Evolutionary conservation across 2,888 invertebrate species (phyloP), one percentile per base, ranked within the genome.

Genomic region (Pristionchus exspectatus): DNA sequence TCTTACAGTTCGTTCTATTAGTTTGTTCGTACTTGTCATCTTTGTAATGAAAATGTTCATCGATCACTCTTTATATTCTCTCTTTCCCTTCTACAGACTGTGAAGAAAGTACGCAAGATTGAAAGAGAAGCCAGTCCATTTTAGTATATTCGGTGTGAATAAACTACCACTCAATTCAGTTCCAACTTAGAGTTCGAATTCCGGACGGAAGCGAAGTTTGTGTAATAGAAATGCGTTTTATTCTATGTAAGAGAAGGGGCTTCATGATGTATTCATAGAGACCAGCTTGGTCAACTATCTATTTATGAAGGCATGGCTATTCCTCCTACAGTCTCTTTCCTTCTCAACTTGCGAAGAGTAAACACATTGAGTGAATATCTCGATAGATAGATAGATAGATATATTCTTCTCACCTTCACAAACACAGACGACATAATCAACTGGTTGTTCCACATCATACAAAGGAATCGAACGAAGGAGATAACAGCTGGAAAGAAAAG

Each of bases 391-490:
- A 50, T 3, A 50, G 44, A 50, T 50, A 50, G 44, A 50, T 50
- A 50, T 50, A 50, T 50, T 12, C 33, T 33, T 72, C 72, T 72
- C 12, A 77, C 77, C 77, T 44, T 44, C 38, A n/a, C 77, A 77
- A 7, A 77, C 77, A 33, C 77, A 77, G 38, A 77, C 33, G 44
- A 77, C 44, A n/a, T 77, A 77, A 33, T 77, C 77, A 18, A 77
- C 44, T n/a, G 38, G 44, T 24, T 10, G 7, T 12, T 77, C 77
- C n/a, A 44, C 44, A 21, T 44, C 50, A 50, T 44, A 77, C 10
- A 77, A 44, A 77, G 77, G 77, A 77, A 14, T 77, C 44, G 77
- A 77, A 9, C 77, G 77, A 24, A 77, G 77, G 10, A 77, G 77
- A 44, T 44, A 77, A 44, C 77, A 77, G 21, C 77, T 77, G 24